A percentile compares a stretch with the other conserved stretches of the same genome.
Evolutionary conservation across 1,140 invertebrate species (phyloP).

Genomic region (Heliconius hermathena): DNA sequence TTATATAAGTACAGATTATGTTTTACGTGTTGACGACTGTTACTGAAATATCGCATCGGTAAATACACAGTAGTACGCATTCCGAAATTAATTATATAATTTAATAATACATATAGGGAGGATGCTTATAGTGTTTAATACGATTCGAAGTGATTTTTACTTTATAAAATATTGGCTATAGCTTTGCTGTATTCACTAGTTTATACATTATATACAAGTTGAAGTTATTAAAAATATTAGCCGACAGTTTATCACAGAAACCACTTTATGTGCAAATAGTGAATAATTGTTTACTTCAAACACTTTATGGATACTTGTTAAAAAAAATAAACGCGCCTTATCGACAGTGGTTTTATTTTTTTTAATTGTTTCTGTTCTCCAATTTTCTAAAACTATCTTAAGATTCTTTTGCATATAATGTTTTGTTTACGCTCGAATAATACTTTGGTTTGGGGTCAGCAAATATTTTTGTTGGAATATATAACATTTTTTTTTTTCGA

Average conservation of each 20-base stretch:
- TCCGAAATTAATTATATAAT: conserved; percentile 39
- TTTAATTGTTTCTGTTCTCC: background rate
- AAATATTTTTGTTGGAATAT: too few species aligned
- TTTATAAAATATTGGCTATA: background rate
- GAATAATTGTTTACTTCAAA: background rate
- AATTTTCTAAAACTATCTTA: background rate
- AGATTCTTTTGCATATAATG: background rate
- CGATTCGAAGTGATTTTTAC: background rate
- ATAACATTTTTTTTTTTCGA: too few species aligned
- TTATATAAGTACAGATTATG: conserved; percentile 36
- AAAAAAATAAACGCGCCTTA: background rate
- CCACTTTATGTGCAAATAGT: background rate
- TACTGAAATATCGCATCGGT: conserved; percentile 25
- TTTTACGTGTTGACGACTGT: conserved; percentile 36
- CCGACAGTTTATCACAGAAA: background rate
- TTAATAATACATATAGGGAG: conserved; percentile 20
- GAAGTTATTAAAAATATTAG: background rate
- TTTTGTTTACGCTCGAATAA: background rate
- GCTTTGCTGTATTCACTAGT: conserved; percentile 2
- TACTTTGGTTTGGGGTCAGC: too few species aligned
- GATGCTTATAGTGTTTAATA: conserved; percentile 25
- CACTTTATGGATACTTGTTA: background rate
- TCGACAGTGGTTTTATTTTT: background rate
- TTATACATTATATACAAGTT: background rate
- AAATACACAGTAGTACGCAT: conserved; percentile 34